Evolutionary conservation across 92 coral and sea anemone genomes (phyloP).

Genomic region (Micromussa lordhowensis): DNA sequence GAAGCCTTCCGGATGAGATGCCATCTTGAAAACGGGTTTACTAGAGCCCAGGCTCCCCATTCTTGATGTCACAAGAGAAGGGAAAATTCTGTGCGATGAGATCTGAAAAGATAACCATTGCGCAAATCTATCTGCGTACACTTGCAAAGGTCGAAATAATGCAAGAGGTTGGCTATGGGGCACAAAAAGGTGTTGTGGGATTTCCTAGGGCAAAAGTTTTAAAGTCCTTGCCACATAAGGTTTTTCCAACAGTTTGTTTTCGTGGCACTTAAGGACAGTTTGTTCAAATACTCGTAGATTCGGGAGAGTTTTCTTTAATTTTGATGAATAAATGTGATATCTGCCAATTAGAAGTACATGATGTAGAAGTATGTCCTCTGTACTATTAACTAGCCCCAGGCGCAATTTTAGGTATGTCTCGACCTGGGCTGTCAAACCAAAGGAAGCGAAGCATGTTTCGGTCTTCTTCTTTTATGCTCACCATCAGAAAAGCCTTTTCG

Average conservation of each 20-base stretch:
- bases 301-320: too few species aligned
- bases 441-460: slow-evolving; percentile 62
- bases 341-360: too few species aligned
- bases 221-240: slow-evolving; percentile 19
- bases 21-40: not conserved
- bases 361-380: too few species aligned
- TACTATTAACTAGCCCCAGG: too few species aligned
- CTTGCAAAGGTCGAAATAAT: slow-evolving; percentile 11
- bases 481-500: slow-evolving; percentile 60
- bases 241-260: slow-evolving; percentile 45
- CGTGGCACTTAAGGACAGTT: too few species aligned
- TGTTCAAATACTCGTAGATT: too few species aligned
- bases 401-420: slow-evolving; percentile 25
- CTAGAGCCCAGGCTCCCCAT: slow-evolving; percentile 45
- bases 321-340: too few species aligned
- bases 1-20: slow-evolving; percentile 9
- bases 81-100: slow-evolving; percentile 24
- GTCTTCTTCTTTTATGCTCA: slow-evolving; percentile 51
- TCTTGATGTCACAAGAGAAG: slow-evolving; percentile 27
- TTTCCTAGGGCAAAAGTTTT: slow-evolving; percentile 10
- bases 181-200: not conserved
- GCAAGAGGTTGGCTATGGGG: slow-evolving; percentile 25
- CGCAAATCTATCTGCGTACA: slow-evolving; percentile 6
- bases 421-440: slow-evolving; percentile 39
- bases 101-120: slow-evolving; percentile 39